Base-by-base conservation (phyloP, 2,797 vertebrate genomes). In the Leuciscus waleckii region DNA sequence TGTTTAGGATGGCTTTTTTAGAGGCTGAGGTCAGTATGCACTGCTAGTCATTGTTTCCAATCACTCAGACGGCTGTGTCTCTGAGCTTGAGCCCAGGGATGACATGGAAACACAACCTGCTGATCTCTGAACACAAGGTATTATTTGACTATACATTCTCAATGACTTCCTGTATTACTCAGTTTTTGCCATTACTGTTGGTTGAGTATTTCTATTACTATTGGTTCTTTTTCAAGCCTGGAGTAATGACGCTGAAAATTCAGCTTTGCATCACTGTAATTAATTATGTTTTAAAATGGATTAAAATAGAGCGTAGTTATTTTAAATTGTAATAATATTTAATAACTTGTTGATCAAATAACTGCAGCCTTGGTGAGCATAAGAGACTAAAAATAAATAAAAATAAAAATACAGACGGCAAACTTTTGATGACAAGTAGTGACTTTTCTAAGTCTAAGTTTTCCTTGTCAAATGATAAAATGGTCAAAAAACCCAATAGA, bases 61-160 rank as follows among this genome's bases (percentile, higher is more conserved):
- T 86, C 80, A 67, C 61, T 37, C 67, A 80, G 87, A 67, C 68
- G 84, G 81, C 81, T 67, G 81, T 43, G 46, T 80, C 65, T 89
- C 85, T 84, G 81, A 74, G 71, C 70, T 68, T 87, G 83, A 67
- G 83, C 76, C 49, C 69, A 81, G 70, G 84, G 79, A 87, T 89
- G 88, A 85, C 86, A 89, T 90, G 90, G 87, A 79, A 79, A 63
- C 67, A 85, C 56, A 73, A 73, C 80, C 82, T 61, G 85, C 86
- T 70, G 46, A 84, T 82, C 77, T 86, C 79, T 80, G 81, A 88
- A 83, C 68, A 81, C 75, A 78, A 89, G 88, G 90, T 90, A 86
- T 84, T 79, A 17, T 46, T 70, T 54, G 16, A 58, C 1, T 10
- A 51, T 77, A 37, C 21, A 74, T 43, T 32, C 3, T 39, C 21